phyloP scores from a whole-genome alignment of 1,140 invertebrate genomes.

The Paraescarpia echinospica region DNA sequence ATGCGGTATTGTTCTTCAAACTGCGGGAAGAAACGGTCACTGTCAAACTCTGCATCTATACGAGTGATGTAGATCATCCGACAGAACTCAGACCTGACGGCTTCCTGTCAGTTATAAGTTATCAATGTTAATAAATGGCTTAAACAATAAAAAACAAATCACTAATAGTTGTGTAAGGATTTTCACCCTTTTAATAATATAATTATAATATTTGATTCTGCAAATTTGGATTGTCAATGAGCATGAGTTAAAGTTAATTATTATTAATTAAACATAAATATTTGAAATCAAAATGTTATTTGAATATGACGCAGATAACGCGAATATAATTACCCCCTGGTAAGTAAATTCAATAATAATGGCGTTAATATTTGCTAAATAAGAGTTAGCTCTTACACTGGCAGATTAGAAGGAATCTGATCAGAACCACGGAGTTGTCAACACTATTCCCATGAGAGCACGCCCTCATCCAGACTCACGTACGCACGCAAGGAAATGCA shows the following conservation, averaged over 20 bases:
- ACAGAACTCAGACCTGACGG: constrained; percentile 68
- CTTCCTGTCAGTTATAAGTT: constrained; percentile 61
- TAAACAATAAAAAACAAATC: too few relatives aligned
- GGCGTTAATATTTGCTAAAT: not conserved
- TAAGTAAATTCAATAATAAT: not conserved
- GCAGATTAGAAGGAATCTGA: not conserved
- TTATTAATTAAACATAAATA: too few relatives aligned
- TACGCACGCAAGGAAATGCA: not conserved
- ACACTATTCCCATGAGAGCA: not conserved
- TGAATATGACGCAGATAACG: not conserved
- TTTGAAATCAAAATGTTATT: too few relatives aligned
- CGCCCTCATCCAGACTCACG: not conserved
- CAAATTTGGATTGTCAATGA: too few relatives aligned
- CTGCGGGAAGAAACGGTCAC: constrained; percentile 85
- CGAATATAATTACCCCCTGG: not conserved
- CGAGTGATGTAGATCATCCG: constrained; percentile 84
- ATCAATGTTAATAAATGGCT: not conserved
- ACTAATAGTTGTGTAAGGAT: too few relatives aligned
- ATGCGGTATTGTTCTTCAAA: constrained; percentile 58
- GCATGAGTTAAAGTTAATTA: too few relatives aligned
- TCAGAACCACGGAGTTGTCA: not conserved
- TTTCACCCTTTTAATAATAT: too few relatives aligned
- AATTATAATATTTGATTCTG: not conserved
- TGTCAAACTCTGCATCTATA: constrained; percentile 75
- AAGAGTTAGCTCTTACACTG: not conserved